These are phyloP conservation scores for Coptodon bakossiorum DNA, from an alignment of 2,113 vertebrate genomes.

Conservation along the genomic window DNA sequence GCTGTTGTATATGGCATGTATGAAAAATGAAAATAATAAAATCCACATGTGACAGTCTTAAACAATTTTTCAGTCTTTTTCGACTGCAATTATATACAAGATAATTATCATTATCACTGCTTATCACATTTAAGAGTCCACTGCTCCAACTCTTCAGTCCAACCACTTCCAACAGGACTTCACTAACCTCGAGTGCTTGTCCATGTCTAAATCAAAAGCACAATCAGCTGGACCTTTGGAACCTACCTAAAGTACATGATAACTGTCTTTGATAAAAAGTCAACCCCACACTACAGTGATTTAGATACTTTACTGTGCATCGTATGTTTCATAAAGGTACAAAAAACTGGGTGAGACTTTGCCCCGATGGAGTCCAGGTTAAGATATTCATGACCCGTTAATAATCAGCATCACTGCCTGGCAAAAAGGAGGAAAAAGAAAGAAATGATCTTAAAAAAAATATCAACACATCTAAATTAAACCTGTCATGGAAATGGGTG, in stretches of 20 bases:
- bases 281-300: background rate
- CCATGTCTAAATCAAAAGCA: background rate
- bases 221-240: constrained; percentile 40
- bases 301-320: background rate
- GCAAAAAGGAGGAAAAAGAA: background rate
- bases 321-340: background rate
- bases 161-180: background rate
- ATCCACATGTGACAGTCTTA: background rate
- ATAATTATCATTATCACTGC: background rate
- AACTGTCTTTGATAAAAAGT: constrained; percentile 1
- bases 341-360: constrained; percentile 3
- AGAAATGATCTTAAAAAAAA: background rate
- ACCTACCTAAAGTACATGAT: constrained; percentile 19
- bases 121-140: background rate
- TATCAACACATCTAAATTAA: background rate
- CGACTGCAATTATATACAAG: background rate
- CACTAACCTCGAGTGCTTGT: background rate
- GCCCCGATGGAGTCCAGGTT: background rate
- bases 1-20: background rate
- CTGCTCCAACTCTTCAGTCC: background rate
- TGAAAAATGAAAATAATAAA: background rate
- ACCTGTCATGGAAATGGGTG: background rate
- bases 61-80: background rate
- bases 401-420: background rate
- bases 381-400: background rate